Conservation (phyloP, 2,888 invertebrate species). For the Pasiphila rectangulata region DNA sequence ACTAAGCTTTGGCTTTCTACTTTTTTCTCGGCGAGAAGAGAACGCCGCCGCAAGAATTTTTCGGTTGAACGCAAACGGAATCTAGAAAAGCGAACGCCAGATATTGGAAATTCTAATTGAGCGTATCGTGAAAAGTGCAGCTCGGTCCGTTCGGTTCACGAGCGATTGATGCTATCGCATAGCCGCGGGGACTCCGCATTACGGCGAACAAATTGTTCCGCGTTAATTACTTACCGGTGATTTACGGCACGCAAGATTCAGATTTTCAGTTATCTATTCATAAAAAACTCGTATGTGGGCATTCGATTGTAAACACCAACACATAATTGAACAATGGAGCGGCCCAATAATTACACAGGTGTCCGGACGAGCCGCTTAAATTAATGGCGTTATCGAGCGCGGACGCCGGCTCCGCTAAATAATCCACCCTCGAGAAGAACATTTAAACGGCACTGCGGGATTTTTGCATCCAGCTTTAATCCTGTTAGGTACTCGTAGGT, state of each 20-base stretch:
- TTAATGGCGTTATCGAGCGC: slow-evolving; percentile 50
- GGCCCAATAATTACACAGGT: slow-evolving; percentile 49
- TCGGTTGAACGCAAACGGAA: slow-evolving; percentile 49
- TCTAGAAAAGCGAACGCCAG: slow-evolving; percentile 46
- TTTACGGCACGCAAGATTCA: slow-evolving; percentile 55
- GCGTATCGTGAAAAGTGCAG: slow-evolving; percentile 37
- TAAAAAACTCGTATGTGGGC: slow-evolving; percentile 44
- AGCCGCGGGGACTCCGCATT: slow-evolving; percentile 36
- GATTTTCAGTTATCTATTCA: slow-evolving; percentile 47
- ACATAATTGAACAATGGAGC: slow-evolving; percentile 52
- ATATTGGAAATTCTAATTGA: slow-evolving; percentile 56
- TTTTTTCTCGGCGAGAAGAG: slow-evolving; percentile 44
- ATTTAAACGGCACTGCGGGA: slow-evolving; percentile 29
- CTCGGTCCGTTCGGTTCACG: slow-evolving; percentile 37
- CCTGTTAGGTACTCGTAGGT: slow-evolving; percentile 16
- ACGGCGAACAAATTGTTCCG: slow-evolving; percentile 51
- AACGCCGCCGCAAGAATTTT: slow-evolving; percentile 48
- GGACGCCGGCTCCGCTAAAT: slow-evolving; percentile 36
- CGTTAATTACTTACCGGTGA: slow-evolving; percentile 56
- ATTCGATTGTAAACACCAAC: slow-evolving; percentile 51
- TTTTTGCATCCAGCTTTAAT: slow-evolving; percentile 26
- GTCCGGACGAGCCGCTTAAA: slow-evolving; percentile 48
- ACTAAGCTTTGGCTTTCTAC: slow-evolving; percentile 61
- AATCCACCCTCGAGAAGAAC: slow-evolving; percentile 35
- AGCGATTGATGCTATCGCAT: slow-evolving; percentile 51